Evolutionary conservation across 2,113 vertebrate genomes (phyloP), one percentile per base, ranked within the genome.

Genomic region (Muntiacus muntjak): DNA sequence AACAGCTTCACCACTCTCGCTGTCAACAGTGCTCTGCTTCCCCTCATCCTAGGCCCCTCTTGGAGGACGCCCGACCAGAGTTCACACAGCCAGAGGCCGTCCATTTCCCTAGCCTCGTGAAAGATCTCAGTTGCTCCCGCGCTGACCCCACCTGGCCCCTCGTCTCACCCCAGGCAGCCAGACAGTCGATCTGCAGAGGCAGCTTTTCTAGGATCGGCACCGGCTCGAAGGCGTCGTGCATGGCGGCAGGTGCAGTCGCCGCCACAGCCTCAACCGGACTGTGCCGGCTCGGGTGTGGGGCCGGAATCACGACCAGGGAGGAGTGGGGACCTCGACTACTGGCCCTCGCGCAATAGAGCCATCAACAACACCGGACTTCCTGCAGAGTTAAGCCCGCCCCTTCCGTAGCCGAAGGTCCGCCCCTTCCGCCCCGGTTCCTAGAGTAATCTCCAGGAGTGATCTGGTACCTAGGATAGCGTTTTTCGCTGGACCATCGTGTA

Each of bases 191-290:
- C 98, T 99, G 99, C 76, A 99, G 99, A 67, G 99, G 99, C 96
- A 99, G 99, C 97, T 99, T 99, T 97, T 99, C 99, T 98, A 99
- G 92, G 94, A 99, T 99, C 40, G 99, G 99, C 52, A 99, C 99
- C 5, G 99, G 98, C 97, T 99, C 99, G 87, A 99, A 99, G 2
- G 99, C 99, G 99, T 99, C 99, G 82, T 99, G 99, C 99, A 99
- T 99, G 94, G 97, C 98, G 98, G 98, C 93, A 30, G 83, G 86
- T 43, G 45, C 4, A 83, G 40, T 78, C 52, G 79, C 93, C 28
- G 21, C 87, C 7, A 45, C n/a, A n/a, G 88, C 45, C 86, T 85
- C 50, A 23, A 60, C 82, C 88, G 21, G 3, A 78, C 10, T 21
- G n/a, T 55, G 19, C 78, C 26, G 11, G 55, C 10, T 14, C 4